Conservation (phyloP, 2,797 vertebrate genomes). For the Rhincodon typus region DNA sequence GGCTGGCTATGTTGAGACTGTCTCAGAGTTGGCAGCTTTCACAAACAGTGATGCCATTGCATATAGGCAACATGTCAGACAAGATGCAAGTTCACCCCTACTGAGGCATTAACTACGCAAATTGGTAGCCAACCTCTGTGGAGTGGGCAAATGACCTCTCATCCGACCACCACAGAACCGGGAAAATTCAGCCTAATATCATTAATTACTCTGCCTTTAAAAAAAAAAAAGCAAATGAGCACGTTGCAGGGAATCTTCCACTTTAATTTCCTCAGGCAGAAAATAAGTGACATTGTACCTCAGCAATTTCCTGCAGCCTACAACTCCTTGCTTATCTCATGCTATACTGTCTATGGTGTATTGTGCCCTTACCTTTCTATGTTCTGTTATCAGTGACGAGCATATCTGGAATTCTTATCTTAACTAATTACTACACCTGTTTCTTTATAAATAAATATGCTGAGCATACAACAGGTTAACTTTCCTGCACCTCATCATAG, state of each 20-base stretch:
- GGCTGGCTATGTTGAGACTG: too few species aligned
- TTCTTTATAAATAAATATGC: neutral
- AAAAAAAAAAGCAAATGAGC: neutral
- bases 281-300: neutral
- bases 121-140: too few species aligned
- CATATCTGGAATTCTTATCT: neutral
- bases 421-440: neutral
- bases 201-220: neutral
- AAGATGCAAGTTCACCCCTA: too few species aligned
- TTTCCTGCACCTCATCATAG: neutral
- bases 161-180: too few species aligned
- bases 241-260: neutral
- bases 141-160: too few species aligned
- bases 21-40: too few species aligned
- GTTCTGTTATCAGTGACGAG: neutral
- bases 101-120: too few species aligned
- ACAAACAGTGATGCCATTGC: too few species aligned
- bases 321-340: neutral
- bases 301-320: neutral
- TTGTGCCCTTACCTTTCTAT: neutral
- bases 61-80: too few species aligned
- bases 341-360: neutral
- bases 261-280: neutral
- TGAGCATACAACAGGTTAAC: neutral
- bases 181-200: neutral